Conservation (phyloP, 2,888 invertebrate genomes). For the Stramonita haemastoma region DNA sequence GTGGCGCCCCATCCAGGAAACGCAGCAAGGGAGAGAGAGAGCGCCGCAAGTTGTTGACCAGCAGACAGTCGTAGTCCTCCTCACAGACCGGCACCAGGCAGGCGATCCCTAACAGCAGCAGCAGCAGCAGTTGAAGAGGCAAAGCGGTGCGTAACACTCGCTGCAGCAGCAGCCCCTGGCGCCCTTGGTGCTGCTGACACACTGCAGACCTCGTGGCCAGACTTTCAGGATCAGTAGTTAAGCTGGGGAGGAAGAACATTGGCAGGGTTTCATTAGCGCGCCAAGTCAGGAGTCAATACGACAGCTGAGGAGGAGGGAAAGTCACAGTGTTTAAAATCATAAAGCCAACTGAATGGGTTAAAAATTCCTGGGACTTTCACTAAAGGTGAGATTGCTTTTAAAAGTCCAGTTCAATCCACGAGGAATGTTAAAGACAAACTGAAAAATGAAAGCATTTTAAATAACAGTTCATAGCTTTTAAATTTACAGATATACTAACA, state of each 20-base stretch:
- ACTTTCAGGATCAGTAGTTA: slow-evolving; percentile 50
- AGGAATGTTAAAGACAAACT: too few species aligned
- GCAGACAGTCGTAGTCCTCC: slow-evolving; percentile 90
- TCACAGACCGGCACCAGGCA: slow-evolving; percentile 91
- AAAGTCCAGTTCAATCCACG: too few species aligned
- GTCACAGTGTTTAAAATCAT: too few species aligned
- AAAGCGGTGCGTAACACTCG: slow-evolving; percentile 94
- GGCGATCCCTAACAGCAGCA: slow-evolving; percentile 94
- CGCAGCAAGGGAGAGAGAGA: slow-evolving; percentile 92
- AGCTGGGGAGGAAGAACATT: slow-evolving; percentile 43
- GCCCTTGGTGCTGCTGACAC: neutral
- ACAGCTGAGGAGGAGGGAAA: too few species aligned
- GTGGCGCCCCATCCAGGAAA: slow-evolving; percentile 95
- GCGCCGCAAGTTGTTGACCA: slow-evolving; percentile 89
- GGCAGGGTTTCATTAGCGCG: neutral
- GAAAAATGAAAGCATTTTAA: too few species aligned
- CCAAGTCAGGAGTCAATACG: too few species aligned
- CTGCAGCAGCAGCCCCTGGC: slow-evolving; percentile 84
- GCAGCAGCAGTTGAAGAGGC: slow-evolving; percentile 95
- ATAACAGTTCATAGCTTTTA: too few species aligned
- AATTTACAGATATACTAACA: too few species aligned
- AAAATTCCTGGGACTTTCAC: too few species aligned
- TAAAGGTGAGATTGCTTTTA: too few species aligned
- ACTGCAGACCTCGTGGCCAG: neutral
- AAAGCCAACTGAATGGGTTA: too few species aligned